Evolutionary conservation across 2,113 vertebrate genomes (phyloP).

Genomic region (Circaetus cinerascens): DNA sequence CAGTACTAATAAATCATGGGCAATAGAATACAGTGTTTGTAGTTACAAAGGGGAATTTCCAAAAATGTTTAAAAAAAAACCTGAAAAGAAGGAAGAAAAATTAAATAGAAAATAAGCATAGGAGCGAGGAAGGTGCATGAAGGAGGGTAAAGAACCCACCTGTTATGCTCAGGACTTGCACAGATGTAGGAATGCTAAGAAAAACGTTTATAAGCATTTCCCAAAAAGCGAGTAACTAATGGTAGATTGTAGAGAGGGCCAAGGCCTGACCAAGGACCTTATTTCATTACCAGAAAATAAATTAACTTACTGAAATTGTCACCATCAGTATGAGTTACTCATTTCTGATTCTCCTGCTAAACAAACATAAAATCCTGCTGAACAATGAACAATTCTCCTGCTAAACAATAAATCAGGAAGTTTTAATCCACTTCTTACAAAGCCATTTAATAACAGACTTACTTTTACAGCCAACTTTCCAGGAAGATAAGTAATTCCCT

Average conservation of each 20-base stretch:
- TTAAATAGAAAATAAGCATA: accelerated
- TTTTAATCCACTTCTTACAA: slow-evolving; percentile 43
- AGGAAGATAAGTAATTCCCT: slow-evolving; percentile 44
- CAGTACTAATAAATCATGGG: not conserved
- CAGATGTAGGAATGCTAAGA: not conserved
- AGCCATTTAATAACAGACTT: slow-evolving; percentile 34
- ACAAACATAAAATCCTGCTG: slow-evolving; percentile 22
- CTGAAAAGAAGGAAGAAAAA: not conserved
- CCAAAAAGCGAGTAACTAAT: not conserved
- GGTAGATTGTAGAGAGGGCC: not conserved
- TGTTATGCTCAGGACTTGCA: not conserved
- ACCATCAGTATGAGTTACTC: not conserved
- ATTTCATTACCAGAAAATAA: slow-evolving; percentile 21
- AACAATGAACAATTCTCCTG: slow-evolving; percentile 39
- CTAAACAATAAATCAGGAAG: slow-evolving; percentile 45
- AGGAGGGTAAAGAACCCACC: not conserved
- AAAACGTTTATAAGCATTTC: not conserved
- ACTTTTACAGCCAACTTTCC: slow-evolving; percentile 39
- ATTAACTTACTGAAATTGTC: slow-evolving; percentile 20
- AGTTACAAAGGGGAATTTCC: slow-evolving; percentile 8
- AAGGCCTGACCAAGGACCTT: not conserved
- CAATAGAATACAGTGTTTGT: not conserved
- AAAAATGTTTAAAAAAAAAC: not conserved
- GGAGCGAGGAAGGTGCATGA: not conserved
- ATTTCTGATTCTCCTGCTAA: slow-evolving; percentile 37